phyloP scores from a whole-genome alignment of 2,797 vertebrate genomes.

The Periparus ater region DNA sequence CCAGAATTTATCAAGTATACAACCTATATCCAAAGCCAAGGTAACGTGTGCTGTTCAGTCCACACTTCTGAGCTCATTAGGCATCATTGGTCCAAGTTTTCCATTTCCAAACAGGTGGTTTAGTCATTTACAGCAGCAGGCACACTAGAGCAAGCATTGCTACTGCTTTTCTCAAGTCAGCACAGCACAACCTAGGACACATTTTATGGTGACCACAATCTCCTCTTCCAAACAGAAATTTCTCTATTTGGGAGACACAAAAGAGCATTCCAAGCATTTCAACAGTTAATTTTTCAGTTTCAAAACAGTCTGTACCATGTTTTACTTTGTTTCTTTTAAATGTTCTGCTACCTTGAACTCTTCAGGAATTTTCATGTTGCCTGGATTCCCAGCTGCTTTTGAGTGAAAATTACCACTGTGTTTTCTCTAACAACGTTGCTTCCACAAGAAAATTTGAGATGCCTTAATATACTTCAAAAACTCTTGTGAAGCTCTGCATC shows the following conservation, averaged over 20 bases:
- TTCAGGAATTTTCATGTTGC: neutral
- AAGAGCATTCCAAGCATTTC: neutral
- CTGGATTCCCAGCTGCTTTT: neutral
- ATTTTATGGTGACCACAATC: neutral
- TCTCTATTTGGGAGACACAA: neutral
- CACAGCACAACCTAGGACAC: neutral
- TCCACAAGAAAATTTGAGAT: neutral
- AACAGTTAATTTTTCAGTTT: neutral
- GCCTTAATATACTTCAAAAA: neutral
- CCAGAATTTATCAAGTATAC: neutral
- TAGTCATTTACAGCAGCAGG: neutral
- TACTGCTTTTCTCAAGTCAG: neutral
- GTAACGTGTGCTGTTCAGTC: neutral
- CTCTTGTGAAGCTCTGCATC: neutral
- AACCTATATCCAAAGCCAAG: neutral
- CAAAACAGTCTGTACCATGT: neutral
- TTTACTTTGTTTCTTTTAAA: neutral
- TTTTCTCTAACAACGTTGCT: neutral
- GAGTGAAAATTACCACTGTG: neutral
- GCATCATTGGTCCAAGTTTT: neutral
- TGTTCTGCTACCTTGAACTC: neutral
- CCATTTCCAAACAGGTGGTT: neutral
- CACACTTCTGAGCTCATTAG: neutral
- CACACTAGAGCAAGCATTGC: rapidly evolving
- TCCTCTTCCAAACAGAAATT: neutral